Evolutionary conservation across 2,113 vertebrate species (phyloP).

Genomic region (Malurus alboscapulatus): DNA sequence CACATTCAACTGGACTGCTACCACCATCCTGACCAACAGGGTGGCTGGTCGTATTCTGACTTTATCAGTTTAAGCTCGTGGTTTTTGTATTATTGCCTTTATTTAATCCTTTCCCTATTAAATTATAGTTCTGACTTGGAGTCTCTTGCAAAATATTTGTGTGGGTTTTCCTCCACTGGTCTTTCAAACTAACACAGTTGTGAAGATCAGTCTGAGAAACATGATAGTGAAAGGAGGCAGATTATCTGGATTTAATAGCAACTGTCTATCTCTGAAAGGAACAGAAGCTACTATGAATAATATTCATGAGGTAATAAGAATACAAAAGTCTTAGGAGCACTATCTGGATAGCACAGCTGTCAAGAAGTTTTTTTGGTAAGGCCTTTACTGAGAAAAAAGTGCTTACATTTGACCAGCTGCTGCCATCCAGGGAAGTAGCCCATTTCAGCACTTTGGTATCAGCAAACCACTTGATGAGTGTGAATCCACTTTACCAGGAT

Average conservation of each 20-base stretch:
- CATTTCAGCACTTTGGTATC: neutral
- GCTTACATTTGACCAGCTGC: neutral
- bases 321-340: neutral
- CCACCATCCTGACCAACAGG: too few species aligned
- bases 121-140: too few species aligned
- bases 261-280: neutral
- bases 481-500: neutral
- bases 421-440: neutral
- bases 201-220: neutral
- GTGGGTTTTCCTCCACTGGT: too few species aligned
- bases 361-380: neutral
- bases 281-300: neutral
- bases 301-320: neutral
- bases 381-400: neutral
- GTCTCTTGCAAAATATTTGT: too few species aligned
- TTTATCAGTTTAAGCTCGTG: too few species aligned
- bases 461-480: accelerated
- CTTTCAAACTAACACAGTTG: too few species aligned
- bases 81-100: too few species aligned
- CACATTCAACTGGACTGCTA: too few species aligned
- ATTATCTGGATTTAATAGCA: neutral
- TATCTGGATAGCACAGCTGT: neutral
- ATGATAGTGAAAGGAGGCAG: neutral
- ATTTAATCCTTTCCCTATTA: too few species aligned
- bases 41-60: too few species aligned